Evolutionary conservation across 2,797 vertebrate species (phyloP), one percentile per base, ranked within the genome.

Genomic region (Pangasius sanitwongsei): DNA sequence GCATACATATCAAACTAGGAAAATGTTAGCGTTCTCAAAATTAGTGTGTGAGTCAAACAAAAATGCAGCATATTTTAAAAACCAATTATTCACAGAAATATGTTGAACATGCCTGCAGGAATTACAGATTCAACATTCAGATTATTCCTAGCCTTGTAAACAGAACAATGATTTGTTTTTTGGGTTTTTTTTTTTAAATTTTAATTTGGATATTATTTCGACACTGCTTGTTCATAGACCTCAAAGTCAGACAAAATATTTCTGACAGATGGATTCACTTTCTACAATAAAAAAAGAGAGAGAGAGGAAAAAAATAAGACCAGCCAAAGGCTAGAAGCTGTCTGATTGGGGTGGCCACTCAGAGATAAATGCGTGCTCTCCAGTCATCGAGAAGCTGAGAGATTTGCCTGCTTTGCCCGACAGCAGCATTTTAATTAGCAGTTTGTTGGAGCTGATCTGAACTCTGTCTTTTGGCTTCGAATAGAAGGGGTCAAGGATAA

Each of bases 351-450:
- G n/a, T 78, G 61, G 50, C 50, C 72, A n/a, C 50, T 90, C 86
- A 53, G 83, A 89, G 81, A 87, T 80, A 87, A 83, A 89, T 87
- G 86, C n/a, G 50, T 37, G 63, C 77, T 89, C 53, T 69, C 50
- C 41, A 67, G 82, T 85, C 89, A 86, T 59, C 44, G 44, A 78
- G 57, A 86, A 87, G 86, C 80, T 34, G 44, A 87, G 85, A 69
- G 80, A 83, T 61, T 67, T 50, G 81, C 48, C 61, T 74, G 70
- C 28, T 20, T 65, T 89, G 72, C 81, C 89, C 85, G 16, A 85
- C 48, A 87, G 89, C 86, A 69, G 41, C 16, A 23, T 90, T 90
- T 90, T 90, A 90, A 87, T 87, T 90, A 90, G 89, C 61, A 31
- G 53, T 28, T 69, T 48, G 86, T 72, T 69, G 63, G 59, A 78